Base-by-base conservation (phyloP, 2,113 vertebrate species). In the Ciconia boyciana region DNA sequence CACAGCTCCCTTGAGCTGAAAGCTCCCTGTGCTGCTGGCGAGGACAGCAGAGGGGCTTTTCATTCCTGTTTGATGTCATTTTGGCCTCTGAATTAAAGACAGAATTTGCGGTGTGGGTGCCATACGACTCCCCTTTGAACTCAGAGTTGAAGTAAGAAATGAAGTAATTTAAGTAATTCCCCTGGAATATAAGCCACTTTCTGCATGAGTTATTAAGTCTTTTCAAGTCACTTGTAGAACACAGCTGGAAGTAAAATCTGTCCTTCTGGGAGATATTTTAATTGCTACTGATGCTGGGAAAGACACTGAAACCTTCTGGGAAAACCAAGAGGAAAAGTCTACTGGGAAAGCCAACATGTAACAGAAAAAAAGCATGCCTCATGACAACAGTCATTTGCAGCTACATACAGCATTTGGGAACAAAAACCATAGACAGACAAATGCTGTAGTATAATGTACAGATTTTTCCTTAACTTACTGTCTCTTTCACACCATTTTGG, bases 181-280 rank as follows among this genome's bases (percentile, higher is more conserved):
- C 65, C 64, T 71, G 84, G 64, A 96, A 94, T 78, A 70, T 68
- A 91, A 96, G 46, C 28, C 74, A 75, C 87, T 91, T 90, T 94
- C 88, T 86, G 57, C 68, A 93, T 52, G 57, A 93, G 74, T 93
- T 91, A 91, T 91, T 88, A 96, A 95, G 74, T 93, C 74, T 93
- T 95, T 94, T 90, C 71, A 95, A 93, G 88, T 48, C 51, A 88
- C 78, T 90, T 83, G 85, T 54, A 72, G 90, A 92, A 79, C 75
- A 39, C 78, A 87, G 90, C 31, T 90, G 82, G 82, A 92, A 92
- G 65, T 41, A 91, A 93, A 93, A 93, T 83, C 65, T 68, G 52
- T 87, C 75, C 85, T 92, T 94, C 48, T 90, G 75, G 83, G 94
- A 87, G 57, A 88, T 83, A 60, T 80, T 87, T 87, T 94, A 94